Evolutionary conservation across 1,140 invertebrate genomes (phyloP), one percentile per base, ranked within the genome.

Genomic region (Cydia fagiglandana): DNA sequence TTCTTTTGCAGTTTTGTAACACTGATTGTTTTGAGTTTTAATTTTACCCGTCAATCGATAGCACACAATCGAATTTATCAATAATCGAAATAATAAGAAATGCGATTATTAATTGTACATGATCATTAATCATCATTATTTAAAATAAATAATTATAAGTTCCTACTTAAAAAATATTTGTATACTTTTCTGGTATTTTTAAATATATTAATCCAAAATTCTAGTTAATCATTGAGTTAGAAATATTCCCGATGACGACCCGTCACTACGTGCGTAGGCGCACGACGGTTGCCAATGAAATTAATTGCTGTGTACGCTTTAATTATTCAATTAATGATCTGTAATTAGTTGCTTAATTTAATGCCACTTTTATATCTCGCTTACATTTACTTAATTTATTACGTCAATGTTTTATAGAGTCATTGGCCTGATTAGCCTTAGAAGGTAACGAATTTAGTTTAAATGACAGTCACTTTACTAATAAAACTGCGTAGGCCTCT

Each of bases 301-400:
- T 70, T 70, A 70, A 70, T 38, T n/a, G 28, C 64, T n/a, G 12
- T 17, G 34, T 17, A 4, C 66, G 34, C 30, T 70, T 70, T 45
- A 70, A 70, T 70, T 70, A 70, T 70, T 70, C 66, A 45, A 70
- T 38, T 70, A 70, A 70, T 68, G 64, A 68, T 17, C 66, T 17
- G 30, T 70, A 70, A 70, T 70, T 70, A 70, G 66, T 70, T 38
- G 66, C 66, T 70, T 70, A 70, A 70, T 45, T 70, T 70, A 17
- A 41, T 70, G 66, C 66, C 66, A 17, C 13, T 70, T 70, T 70
- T 70, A 70, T 70, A 41, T 70, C 15, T 70, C n/a, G 34, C 66
- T 68, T 38, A 64, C 61, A 64, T 64, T 64, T 64, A 38, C 64
- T 68, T 68, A 2, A 68, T 68, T 70, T 24, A 45, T 70, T 70